These are phyloP conservation scores for Ginglymostoma cirratum DNA, from an alignment of 2,113 vertebrate species.

Conservation along the genomic window DNA sequence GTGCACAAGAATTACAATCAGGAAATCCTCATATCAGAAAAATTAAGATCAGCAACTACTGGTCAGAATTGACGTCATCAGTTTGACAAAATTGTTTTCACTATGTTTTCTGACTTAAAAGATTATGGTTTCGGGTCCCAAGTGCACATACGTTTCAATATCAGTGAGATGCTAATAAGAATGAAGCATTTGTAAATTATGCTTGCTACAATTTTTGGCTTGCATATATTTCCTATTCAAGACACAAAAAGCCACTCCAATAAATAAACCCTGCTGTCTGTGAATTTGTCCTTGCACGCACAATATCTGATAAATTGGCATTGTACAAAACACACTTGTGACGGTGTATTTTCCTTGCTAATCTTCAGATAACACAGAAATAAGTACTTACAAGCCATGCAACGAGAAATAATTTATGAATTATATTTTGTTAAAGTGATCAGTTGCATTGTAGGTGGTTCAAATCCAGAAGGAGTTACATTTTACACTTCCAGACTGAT, in stretches of 20 bases:
- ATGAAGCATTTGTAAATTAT: neutral
- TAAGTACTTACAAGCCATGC: neutral
- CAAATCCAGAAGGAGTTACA: neutral
- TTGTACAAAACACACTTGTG: neutral
- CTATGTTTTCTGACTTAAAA: neutral
- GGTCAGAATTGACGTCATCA: neutral
- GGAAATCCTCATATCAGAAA: neutral
- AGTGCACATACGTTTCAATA: neutral
- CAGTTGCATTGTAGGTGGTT: neutral
- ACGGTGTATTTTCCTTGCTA: neutral
- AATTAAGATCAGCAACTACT: neutral
- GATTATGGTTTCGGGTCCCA: neutral
- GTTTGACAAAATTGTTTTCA: neutral
- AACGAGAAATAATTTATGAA: neutral
- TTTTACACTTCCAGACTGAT: neutral
- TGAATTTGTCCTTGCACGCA: neutral
- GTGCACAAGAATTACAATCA: neutral
- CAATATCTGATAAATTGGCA: neutral
- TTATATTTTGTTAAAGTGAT: neutral
- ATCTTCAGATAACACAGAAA: neutral
- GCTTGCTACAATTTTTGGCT: neutral
- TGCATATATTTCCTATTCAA: neutral
- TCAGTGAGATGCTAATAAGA: neutral
- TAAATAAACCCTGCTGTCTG: neutral
- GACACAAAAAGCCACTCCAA: neutral